Base-by-base conservation (phyloP, 2,888 invertebrate species). In the Heteromyza rotundicornis region DNA sequence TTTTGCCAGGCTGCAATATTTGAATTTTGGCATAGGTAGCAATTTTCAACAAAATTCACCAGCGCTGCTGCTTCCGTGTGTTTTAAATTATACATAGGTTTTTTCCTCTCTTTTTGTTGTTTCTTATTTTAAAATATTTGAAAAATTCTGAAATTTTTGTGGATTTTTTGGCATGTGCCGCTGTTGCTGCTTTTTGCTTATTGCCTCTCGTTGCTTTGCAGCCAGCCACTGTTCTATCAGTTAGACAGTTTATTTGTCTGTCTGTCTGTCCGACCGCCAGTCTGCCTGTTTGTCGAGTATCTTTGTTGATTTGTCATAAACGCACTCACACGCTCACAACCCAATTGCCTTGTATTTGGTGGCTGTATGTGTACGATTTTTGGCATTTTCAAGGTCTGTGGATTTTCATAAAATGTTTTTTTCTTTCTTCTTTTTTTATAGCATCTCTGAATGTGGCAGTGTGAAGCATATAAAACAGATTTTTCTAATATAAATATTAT, bases 361-460 rank as follows among this genome's bases (percentile, higher is more conserved):
- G 32, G 32, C 32, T 5, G 32, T 12, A 8, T 32, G 32, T 32
- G 12, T 32, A 32, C n/a, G n/a, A n/a, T 19, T 53, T 53, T 53
- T 47, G 22, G 44, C 53, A 20, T 40, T 59, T 59, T 59, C 40
- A 59, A 52, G 59, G 47, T 53, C 44, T 53, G n/a, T 22, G 40
- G 27, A 10, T n/a, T 27, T 27, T 27, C 27, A 27, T 27, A 27
- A 5, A 10, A 27, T 27, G 10, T 27, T 27, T 27, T 27, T 40
- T 40, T 7, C 14, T 40, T 40, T 40, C 40, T 40, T 7, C 5
- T 14, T 14, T 40, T 40, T 40, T 40, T 40, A n/a, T 40, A 7
- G 40, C 10, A n/a, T 40, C 10, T 27, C 7, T 40, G 40, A 12
- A 3, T 40, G n/a, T 12, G 14, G 40, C 40, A 40, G 40, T 40